Conservation (phyloP, 2,888 invertebrate species). For the Ellobium chinense region DNA sequence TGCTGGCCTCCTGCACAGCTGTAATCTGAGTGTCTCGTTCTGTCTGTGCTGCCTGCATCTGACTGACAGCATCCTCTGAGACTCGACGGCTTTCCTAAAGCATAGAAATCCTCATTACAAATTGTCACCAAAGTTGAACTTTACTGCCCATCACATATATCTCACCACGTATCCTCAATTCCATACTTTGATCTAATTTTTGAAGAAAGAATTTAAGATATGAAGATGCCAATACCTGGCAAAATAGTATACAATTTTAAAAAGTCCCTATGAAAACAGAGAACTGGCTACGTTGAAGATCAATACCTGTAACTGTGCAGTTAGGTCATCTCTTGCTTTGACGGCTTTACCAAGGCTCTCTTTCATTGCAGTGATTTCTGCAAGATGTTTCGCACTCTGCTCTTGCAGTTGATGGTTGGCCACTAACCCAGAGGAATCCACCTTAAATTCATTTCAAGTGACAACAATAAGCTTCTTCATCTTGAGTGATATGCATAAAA, state of each 20-base stretch:
- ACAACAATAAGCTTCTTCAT: too few species aligned
- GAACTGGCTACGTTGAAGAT: too few species aligned
- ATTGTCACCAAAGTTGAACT: too few species aligned
- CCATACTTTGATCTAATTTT: too few species aligned
- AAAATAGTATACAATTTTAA: too few species aligned
- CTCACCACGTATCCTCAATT: too few species aligned
- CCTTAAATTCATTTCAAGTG: constrained; percentile 57
- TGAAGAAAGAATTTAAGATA: too few species aligned
- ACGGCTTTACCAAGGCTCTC: constrained; percentile 54
- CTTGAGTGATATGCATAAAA: too few species aligned
- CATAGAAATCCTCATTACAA: too few species aligned
- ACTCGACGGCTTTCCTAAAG: constrained; percentile 73
- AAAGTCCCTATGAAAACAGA: too few species aligned
- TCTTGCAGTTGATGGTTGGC: constrained; percentile 69
- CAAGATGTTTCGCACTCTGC: constrained; percentile 60
- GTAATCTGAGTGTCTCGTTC: constrained; percentile 73
- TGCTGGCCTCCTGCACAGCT: constrained; percentile 71
- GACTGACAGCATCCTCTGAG: constrained; percentile 61
- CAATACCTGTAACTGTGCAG: constrained; percentile 67
- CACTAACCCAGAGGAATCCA: constrained; percentile 67
- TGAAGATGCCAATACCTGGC: too few species aligned
- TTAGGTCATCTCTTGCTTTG: constrained; percentile 66
- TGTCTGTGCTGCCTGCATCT: constrained; percentile 68
- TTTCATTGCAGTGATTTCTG: constrained; percentile 62
- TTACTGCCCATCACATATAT: too few species aligned